Conservation (phyloP, 2,888 invertebrate species). For the Sylvicola cinctus region DNA sequence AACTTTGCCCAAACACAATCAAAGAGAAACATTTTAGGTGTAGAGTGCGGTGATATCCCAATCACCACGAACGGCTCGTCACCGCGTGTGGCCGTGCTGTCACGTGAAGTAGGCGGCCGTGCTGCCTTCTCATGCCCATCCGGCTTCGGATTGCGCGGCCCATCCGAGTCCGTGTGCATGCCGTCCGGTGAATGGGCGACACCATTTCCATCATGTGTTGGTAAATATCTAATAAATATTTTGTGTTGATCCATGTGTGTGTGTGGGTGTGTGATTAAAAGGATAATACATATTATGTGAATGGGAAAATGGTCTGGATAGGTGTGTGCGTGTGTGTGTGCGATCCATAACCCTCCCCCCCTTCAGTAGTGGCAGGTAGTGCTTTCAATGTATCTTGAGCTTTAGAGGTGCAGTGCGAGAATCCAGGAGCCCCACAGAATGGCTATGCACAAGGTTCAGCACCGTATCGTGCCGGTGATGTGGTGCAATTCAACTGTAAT, state of each 20-base stretch:
- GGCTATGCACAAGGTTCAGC: constrained; percentile 61
- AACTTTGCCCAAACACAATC: constrained; percentile 12
- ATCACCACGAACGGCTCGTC: constrained; percentile 34
- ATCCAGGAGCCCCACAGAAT: constrained; percentile 50
- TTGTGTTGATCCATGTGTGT: constrained; percentile 1
- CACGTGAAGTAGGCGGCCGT: constrained; percentile 59
- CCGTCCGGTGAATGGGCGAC: constrained; percentile 61
- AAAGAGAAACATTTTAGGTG: constrained; percentile 27
- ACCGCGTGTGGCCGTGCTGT: constrained; percentile 49
- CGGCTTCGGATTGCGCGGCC: constrained; percentile 55
- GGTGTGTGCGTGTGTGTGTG: constrained; percentile 1
- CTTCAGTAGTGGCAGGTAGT: too few relatives aligned
- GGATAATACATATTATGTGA: constrained; percentile 2
- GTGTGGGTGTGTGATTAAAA: constrained; percentile 1
- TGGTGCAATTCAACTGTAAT: constrained; percentile 72
- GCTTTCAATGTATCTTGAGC: too few relatives aligned
- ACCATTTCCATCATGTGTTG: constrained; percentile 54
- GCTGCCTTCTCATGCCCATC: constrained; percentile 61
- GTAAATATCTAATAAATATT: constrained; percentile 20
- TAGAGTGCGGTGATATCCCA: constrained; percentile 61
- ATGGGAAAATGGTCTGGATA: constrained; percentile 3
- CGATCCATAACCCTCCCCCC: constrained; percentile 1
- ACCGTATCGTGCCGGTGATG: constrained; percentile 64
- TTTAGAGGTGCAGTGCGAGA: constrained; percentile 59
- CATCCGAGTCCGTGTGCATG: constrained; percentile 52